Conservation (phyloP, 23 tunicate genomes). For the Halocynthia aurantium region DNA sequence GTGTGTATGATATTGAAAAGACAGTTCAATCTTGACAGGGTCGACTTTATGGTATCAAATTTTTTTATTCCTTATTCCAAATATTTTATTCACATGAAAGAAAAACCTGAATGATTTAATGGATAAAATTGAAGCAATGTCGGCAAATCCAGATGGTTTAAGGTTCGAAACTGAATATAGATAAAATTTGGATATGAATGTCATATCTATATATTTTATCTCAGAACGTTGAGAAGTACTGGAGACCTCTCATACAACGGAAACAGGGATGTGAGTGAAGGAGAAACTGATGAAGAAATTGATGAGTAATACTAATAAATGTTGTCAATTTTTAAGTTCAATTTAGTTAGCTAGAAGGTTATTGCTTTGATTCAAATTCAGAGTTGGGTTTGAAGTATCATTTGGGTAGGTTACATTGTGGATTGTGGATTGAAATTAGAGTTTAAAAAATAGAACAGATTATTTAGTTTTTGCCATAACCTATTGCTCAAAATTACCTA, state of each 20-base stretch:
- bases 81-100: not conserved
- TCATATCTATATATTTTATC: not conserved
- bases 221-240: not conserved
- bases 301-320: slow-evolving; percentile 13
- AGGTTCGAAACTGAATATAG: not conserved
- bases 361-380: too few relatives aligned
- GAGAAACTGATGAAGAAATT: not conserved
- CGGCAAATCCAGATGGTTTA: slow-evolving; percentile 6
- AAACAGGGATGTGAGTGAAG: not conserved
- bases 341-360: not conserved
- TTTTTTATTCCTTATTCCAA: not conserved
- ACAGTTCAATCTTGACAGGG: not conserved
- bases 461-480: too few relatives aligned
- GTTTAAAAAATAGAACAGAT: not conserved
- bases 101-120: slow-evolving; percentile 9
- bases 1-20: not conserved
- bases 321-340: not conserved
- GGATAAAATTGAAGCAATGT: slow-evolving; percentile 34
- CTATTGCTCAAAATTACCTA: too few relatives aligned
- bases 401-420: too few relatives aligned
- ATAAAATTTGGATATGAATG: not conserved
- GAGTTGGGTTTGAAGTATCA: too few relatives aligned
- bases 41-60: not conserved
- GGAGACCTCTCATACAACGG: not conserved
- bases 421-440: not conserved